Evolutionary conservation across 2,113 vertebrate genomes (phyloP), one percentile per base, ranked within the genome.

Genomic region (Pseudonaja textilis): DNA sequence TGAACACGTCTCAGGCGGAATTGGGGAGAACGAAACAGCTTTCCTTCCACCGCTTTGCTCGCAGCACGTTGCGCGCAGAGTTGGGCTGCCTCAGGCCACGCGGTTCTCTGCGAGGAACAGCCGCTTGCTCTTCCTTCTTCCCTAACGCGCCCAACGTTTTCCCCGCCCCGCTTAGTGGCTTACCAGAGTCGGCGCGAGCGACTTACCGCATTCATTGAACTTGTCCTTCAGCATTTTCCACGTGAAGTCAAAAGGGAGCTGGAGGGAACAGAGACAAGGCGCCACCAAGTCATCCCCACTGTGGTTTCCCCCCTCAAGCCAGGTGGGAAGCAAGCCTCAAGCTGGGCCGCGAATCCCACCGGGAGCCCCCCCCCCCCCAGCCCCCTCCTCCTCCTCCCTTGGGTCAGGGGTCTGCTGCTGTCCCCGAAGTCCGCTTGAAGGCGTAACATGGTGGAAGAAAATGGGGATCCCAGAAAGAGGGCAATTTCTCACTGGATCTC

Each of bases 171-270:
- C 26, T 69, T 14, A 0, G 29, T 20, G 12, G 1, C 23, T 42
- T 2, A 14, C 20, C 6, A 20, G 1, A 23, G 11, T 16, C 39
- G 34, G 10, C 1, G 0, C 5, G 1, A 92, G 12, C 1, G 87
- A 97, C 98, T 98, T 97, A 99, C 99, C 99, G 74, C 99, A 99
- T 88, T 99, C 98, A 52, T 98, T 99, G 96, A 99, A 99, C 94
- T 99, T 99, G 96, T 99, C 99, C 97, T 99, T 99, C 95, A 99
- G 97, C 98, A 99, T 99, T 97, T 99, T 99, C 99, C 99, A 99
- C 92, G 98, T 99, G 95, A 99, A 99, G 95, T 99, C 99, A 98
- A 99, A 99, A 85, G 99, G 99, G 92, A 99, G 98, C 99, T 99
- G 97, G 59, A 94, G 94, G 94, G 23, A 89, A 26, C 1, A n/a